A percentile compares a stretch with the other conserved stretches of the same genome.
phyloP scores from a whole-genome alignment of 1,140 invertebrate species.

The Saccostrea glomerata region DNA sequence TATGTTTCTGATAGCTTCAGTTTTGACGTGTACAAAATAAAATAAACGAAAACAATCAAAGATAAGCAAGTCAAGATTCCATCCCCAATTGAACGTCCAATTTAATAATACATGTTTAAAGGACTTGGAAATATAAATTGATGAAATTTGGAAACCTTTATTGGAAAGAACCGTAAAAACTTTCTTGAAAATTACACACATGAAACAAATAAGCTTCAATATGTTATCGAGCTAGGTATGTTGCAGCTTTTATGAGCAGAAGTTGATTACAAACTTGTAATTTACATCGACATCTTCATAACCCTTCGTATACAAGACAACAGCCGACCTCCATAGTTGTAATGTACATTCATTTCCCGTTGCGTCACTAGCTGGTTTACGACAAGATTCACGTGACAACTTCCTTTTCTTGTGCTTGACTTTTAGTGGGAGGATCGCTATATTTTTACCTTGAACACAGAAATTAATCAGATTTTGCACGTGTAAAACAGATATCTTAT shows the following conservation, averaged over 20 bases:
- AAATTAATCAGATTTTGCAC: conserved; percentile 21
- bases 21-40: background rate
- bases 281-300: conserved; percentile 29
- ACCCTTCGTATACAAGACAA: background rate
- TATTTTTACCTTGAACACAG: conserved; percentile 10
- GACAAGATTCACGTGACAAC: background rate
- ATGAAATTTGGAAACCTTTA: background rate
- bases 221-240: conserved; percentile 2
- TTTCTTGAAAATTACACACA: background rate
- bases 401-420: background rate
- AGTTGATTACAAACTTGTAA: conserved; percentile 10
- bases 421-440: conserved; percentile 10
- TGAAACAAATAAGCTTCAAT: background rate
- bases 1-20: background rate
- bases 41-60: background rate
- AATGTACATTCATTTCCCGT: conserved; percentile 26
- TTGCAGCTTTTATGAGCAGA: conserved; percentile 15
- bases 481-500: conserved; percentile 35
- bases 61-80: background rate
- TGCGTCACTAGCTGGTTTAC: background rate
- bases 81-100: background rate
- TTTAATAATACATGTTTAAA: background rate
- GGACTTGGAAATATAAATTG: background rate
- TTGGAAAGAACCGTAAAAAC: background rate
- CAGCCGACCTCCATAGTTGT: conserved; percentile 18